These are phyloP conservation scores for Esox masquinongy DNA, from an alignment of 2,797 vertebrate species.

Conservation along the genomic window DNA sequence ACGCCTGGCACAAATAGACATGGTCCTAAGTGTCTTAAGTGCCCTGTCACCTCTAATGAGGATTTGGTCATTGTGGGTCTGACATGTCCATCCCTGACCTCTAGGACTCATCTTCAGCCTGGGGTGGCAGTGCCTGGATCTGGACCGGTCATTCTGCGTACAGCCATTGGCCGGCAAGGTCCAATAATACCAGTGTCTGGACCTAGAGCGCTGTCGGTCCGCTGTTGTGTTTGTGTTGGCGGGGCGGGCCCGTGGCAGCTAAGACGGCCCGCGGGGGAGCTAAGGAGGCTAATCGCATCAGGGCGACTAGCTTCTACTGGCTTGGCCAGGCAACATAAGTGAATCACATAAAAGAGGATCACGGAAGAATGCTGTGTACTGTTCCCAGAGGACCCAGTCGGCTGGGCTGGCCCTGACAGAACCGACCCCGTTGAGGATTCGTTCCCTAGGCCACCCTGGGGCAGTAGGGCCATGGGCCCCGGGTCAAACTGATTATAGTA, in stretches of 20 bases:
- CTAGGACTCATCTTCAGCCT: too few species aligned
- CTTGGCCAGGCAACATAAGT: constrained; percentile 58
- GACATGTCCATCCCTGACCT: constrained; percentile 9
- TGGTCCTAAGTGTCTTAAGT: constrained; percentile 3
- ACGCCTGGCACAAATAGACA: background rate
- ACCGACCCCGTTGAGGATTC: constrained; percentile 82
- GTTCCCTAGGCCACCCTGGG: constrained; percentile 71
- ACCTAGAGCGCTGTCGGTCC: background rate
- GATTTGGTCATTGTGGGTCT: background rate
- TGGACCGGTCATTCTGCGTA: too few species aligned
- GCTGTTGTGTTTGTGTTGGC: constrained; percentile 11
- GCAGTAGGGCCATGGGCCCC: constrained; percentile 49
- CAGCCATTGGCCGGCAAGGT: too few species aligned
- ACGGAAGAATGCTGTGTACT: constrained; percentile 87
- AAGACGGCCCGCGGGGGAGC: constrained; percentile 50
- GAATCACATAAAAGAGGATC: constrained; percentile 86
- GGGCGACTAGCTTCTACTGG: constrained; percentile 74
- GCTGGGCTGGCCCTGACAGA: constrained; percentile 72
- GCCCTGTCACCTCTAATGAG: constrained; percentile 19
- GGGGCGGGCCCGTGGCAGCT: background rate
- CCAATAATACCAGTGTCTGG: background rate
- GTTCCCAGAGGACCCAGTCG: constrained; percentile 38
- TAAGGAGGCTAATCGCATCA: constrained; percentile 82
- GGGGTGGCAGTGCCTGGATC: too few species aligned
- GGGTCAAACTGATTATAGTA: constrained; percentile 83